Base-by-base conservation (phyloP, 2,113 vertebrate genomes). In the Psephotus haematonotus region DNA sequence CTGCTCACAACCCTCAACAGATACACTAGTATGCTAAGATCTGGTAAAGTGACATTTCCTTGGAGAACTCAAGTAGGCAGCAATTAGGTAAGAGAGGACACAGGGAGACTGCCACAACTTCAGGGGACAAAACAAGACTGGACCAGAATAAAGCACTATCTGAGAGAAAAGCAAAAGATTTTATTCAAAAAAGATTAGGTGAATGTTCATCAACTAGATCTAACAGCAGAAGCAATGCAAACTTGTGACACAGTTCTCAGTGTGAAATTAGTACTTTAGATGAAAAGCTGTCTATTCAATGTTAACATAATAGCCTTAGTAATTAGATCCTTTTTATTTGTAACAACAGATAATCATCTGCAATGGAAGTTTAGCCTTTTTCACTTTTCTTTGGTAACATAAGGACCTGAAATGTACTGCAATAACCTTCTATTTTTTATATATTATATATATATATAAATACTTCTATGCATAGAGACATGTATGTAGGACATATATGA, bases 401-500 rank as follows among this genome's bases (percentile, higher is more conserved):
- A 78, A 78, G 39, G 44, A 75, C 17, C 15, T 57, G 60, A 75
- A 65, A 62, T 6, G 11, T 24, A 31, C 11, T 55, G 50, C 33
- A 71, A 41, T 17, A 76, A 10, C 10, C 7, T 90, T 60, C 13
- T 59, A 43, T 63, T 9, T 37, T 16, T 2, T 2, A 2, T 6
- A 24, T 23, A 33, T 17, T 17, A 28, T 8, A 37, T 37, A 37
- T 37, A 37, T 12, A 35, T 2, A 44, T 41, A 23, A 12, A 12
- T 19, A 24, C 2, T 62, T 62, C 13, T 2, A 24, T 6, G 2
- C 22, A 8, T 5, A 33, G 11, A n/a, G 16, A 44, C 1, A 14
- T 4, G 27, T n/a, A 43, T 55, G 9, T 35, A 78, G 39, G 23
- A 82, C 75, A 63, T 35, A 39, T 49, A 44, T 41, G 44, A 69